Evolutionary conservation across 2,797 vertebrate species (phyloP), one percentile per base, ranked within the genome.

Genomic region (Antennarius maculatus): DNA sequence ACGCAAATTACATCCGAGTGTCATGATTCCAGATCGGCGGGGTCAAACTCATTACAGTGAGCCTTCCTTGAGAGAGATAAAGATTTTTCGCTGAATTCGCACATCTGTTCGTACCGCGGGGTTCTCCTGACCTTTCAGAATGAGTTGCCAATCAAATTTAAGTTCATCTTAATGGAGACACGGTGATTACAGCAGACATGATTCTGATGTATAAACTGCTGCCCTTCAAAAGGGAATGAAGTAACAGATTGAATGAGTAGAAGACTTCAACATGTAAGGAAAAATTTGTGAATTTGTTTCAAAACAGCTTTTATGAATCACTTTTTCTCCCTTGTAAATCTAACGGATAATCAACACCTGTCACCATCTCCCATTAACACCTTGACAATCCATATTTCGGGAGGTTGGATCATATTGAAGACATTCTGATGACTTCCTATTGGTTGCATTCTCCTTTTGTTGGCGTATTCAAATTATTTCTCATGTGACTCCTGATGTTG

Each of bases 81-180:
- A 65, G 50, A 47, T 55, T 34, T 66, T 77, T 12, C n/a, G 45
- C 62, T 76, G 74, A 82, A 79, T 75, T 57, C 53, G 67, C 66
- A 71, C 58, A 81, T 70, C 62, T 3, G 0, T 57, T 2, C 1
- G 15, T 2, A 39, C 69, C 61, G 66, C 64, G 58, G 62, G 72
- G 51, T 60, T 56, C 66, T 58, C 62, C 15, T 81, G 83, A 87
- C 86, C 87, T 91, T 86, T 84, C 50, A 9, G 3, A 69, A 42
- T 1, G n/a, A 77, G 51, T 15, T 73, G 78, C 69, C 83, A 77
- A 77, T 87, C 86, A 86, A 72, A 60, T 59, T 39, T 51, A 50
- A 17, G 52, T 17, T 51, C 1, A 1, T 69, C 62, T 57, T 76
- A 75, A 79, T 61, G 54, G 76, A 75, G 79, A 82, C 66, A 31